A percentile compares a stretch with the other conserved stretches of the same genome.
Evolutionary conservation across 2,113 vertebrate species (phyloP).

Genomic region (Coturnix japonica): DNA sequence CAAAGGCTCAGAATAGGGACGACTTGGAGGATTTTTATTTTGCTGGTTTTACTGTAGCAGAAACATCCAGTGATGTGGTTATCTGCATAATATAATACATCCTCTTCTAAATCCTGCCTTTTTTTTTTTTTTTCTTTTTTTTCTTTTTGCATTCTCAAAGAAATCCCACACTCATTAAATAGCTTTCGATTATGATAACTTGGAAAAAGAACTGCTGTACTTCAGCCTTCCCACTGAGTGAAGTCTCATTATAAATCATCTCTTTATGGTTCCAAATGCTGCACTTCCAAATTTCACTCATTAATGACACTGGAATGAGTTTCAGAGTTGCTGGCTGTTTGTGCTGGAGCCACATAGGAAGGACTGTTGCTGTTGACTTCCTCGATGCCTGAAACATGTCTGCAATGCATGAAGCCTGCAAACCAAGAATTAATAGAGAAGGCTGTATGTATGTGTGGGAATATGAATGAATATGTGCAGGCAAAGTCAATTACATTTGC

Average conservation of each 20-base stretch:
- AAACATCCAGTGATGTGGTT: background rate
- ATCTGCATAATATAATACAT: conserved; percentile 40
- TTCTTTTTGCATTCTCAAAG: conserved; percentile 41
- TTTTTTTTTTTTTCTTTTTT: conserved; percentile 27
- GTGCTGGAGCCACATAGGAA: conserved; percentile 3
- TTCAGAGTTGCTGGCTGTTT: conserved; percentile 65
- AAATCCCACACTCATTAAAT: conserved; percentile 70
- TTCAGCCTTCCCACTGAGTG: conserved; percentile 66
- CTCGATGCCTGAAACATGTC: conserved; percentile 22
- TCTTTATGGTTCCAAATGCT: conserved; percentile 72
- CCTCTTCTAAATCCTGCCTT: conserved; percentile 49
- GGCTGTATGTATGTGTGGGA: background rate
- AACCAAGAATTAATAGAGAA: conserved; percentile 5
- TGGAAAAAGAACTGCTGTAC: conserved; percentile 53
- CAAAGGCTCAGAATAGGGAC: background rate
- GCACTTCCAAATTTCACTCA: conserved; percentile 57
- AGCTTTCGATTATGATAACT: conserved; percentile 71
- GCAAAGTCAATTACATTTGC: conserved; percentile 44
- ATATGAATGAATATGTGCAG: background rate
- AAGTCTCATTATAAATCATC: conserved; percentile 76
- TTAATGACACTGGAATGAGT: conserved; percentile 75
- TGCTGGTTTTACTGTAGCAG: background rate
- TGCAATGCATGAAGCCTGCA: background rate
- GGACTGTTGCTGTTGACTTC: conserved; percentile 60
- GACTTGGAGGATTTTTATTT: conserved; percentile 8